Evolutionary conservation across 2,797 vertebrate species (phyloP).

Genomic region (Lophius americanus): DNA sequence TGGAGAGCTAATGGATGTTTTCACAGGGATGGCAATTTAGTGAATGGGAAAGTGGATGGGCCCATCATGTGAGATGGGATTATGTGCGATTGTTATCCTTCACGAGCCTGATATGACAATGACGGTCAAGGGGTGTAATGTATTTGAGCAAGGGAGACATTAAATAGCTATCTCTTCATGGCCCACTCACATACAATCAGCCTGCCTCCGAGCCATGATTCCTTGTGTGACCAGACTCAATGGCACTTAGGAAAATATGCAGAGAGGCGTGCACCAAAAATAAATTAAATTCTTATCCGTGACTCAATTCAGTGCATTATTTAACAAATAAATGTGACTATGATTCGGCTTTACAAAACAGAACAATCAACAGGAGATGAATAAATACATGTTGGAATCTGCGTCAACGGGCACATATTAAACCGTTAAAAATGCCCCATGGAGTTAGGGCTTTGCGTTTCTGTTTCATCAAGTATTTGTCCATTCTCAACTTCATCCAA

Average conservation of each 20-base stretch:
- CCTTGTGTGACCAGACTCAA: slow-evolving; percentile 40
- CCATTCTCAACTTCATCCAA: slow-evolving; percentile 1
- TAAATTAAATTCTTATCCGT: slow-evolving; percentile 71
- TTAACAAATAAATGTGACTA: slow-evolving; percentile 41
- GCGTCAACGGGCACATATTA: background rate
- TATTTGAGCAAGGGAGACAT: slow-evolving; percentile 56
- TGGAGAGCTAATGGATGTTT: slow-evolving; percentile 70
- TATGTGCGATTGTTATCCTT: slow-evolving; percentile 70
- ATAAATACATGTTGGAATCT: slow-evolving; percentile 20
- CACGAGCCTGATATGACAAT: slow-evolving; percentile 47
- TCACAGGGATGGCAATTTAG: slow-evolving; percentile 68
- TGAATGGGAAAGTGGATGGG: slow-evolving; percentile 60
- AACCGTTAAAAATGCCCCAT: slow-evolving; percentile 1
- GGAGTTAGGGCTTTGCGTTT: background rate
- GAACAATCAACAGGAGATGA: slow-evolving; percentile 14
- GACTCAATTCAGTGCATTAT: slow-evolving; percentile 57
- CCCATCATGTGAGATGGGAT: slow-evolving; percentile 62
- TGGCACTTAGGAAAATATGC: slow-evolving; percentile 65
- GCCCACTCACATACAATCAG: slow-evolving; percentile 55
- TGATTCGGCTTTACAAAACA: slow-evolving; percentile 28
- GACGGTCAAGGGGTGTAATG: slow-evolving; percentile 68
- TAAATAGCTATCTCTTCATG: slow-evolving; percentile 60
- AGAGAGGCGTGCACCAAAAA: slow-evolving; percentile 45
- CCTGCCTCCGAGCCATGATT: slow-evolving; percentile 17
- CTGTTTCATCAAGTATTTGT: slow-evolving; percentile 26